Base-by-base conservation (phyloP, 2,113 vertebrate species). In the Mesoclemmys tuberculata region DNA sequence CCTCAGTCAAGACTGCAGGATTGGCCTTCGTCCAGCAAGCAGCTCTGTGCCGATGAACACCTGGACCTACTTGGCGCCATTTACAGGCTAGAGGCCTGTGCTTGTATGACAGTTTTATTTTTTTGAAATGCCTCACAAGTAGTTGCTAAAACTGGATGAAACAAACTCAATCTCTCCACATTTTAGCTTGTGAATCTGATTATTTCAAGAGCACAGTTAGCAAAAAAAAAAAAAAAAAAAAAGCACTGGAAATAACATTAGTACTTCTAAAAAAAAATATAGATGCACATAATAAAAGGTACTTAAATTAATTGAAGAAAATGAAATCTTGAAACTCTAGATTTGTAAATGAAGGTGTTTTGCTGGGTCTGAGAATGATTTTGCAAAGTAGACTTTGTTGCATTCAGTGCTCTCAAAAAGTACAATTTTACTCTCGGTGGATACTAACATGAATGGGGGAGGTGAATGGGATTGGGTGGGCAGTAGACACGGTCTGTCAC, bases 241-340 rank as follows among this genome's bases (percentile, higher is more conserved):
- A 86, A 78, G 35, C 19, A 84, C 84, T 84, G 88, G 64, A 83
- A 95, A 5, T 12, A 78, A 49, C 4, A 80, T 51, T 51, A 87
- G 86, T 58, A 58, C 80, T 97, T 96, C 91, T 64, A 80, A 94
- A 96, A 64, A 64, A 64, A 14, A 31, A n/a, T n/a, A n/a, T n/a
- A 64, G 61, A 68, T n/a, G 16, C 16, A 61, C 2, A 7, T 61
- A 29, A 31, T 61, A 71, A 74, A 74, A 24, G 3, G 9, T 75
- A 44, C 24, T 44, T 75, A 6, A 41, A 75, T 44, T 75, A 26
- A 38, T 38, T 84, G 85, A 93, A 35, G 46, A 13, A 9, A 19
- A 55, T 5, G 7, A 29, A 48, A 18, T 48, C 24, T 24, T 77
- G 56, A 13, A 58, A 27, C 24, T 77, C 79, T 51, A 18, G 49